Evolutionary conservation across 2,888 invertebrate species (phyloP), one percentile per base, ranked within the genome.

Genomic region (Trichogramma evanescens): DNA sequence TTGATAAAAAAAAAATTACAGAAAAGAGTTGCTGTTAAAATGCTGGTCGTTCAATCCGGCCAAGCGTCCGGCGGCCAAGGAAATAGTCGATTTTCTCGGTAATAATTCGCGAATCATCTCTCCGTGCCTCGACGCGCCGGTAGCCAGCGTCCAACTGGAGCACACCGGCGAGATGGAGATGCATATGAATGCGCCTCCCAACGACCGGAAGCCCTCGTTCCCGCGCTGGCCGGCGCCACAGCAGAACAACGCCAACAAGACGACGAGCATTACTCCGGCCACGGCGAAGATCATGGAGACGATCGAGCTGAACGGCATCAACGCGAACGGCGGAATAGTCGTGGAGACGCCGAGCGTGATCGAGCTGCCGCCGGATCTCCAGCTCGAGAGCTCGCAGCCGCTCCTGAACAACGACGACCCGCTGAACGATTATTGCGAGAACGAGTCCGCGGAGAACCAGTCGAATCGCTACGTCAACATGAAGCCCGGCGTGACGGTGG

Each of bases 71-170:
- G 82, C 85, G 3, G 89, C 93, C 0, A 83, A 86, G 0, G 89
- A 89, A 77, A 87, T 95, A 61, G 89, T 91, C 1, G 91, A 91
- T 63, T 87, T 88, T 72, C 82, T 95, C 62, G 89, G 88, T 3
- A 88, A 86, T 69, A 86, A 88, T 75, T 89, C 90, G 10, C 84
- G 88, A 5, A 83, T 94, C 58, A 80, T 95, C 54, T 79, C 86
- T 38, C 91, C 94, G 0, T 89, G 90, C 70, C 80, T 92, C 45
- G 93, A 93, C 72, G 84, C 86, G 64, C 91, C 88, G 54, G 81
- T 85, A 59, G 84, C 87, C 50, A 87, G 89, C 62, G 86, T 92
- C 54, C 86, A 89, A 73, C 82, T 90, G 69, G 87, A 87, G 64
- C 85, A 87, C 70, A 83, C 83, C 0, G 84, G 82, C 55, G 82